Conservation (phyloP, 2,113 vertebrate genomes). For the Clarias magur region DNA sequence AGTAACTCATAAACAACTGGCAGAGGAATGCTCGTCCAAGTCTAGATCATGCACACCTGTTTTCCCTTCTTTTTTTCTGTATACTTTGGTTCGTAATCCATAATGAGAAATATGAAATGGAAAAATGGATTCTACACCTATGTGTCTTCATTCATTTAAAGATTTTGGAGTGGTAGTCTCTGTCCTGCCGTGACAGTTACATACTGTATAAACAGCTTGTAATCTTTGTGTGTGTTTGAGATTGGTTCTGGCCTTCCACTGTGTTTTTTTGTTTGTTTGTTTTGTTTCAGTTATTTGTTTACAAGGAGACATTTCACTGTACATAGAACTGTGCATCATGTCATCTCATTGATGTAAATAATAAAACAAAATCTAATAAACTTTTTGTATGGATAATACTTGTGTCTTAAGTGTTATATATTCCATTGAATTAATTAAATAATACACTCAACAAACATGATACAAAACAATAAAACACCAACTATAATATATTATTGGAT, state of each 20-base stretch:
- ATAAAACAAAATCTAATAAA: conserved; percentile 29
- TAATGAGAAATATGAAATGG: background rate
- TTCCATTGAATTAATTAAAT: background rate
- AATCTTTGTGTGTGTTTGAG: conserved; percentile 7
- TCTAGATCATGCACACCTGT: background rate
- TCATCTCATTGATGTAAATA: conserved; percentile 22
- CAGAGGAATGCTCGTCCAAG: background rate
- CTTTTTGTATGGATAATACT: conserved; percentile 15
- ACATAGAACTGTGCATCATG: background rate
- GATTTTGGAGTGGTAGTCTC: conserved; percentile 4
- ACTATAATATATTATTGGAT: background rate
- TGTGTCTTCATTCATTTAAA: background rate
- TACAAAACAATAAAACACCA: background rate
- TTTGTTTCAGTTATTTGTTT: background rate
- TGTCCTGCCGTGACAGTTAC: conserved; percentile 10
- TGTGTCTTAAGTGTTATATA: conserved; percentile 1
- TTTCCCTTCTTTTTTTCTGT: conserved; percentile 7
- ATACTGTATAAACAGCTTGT: background rate
- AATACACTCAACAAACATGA: background rate
- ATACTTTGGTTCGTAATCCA: background rate
- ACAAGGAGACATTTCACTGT: conserved; percentile 22
- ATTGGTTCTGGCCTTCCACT: conserved; percentile 16
- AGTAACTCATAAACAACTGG: conserved; percentile 49
- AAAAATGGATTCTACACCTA: background rate
- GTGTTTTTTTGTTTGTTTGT: background rate